Evolutionary conservation across 2,797 vertebrate genomes (phyloP), one percentile per base, ranked within the genome.

Genomic region (Poecilia picta): DNA sequence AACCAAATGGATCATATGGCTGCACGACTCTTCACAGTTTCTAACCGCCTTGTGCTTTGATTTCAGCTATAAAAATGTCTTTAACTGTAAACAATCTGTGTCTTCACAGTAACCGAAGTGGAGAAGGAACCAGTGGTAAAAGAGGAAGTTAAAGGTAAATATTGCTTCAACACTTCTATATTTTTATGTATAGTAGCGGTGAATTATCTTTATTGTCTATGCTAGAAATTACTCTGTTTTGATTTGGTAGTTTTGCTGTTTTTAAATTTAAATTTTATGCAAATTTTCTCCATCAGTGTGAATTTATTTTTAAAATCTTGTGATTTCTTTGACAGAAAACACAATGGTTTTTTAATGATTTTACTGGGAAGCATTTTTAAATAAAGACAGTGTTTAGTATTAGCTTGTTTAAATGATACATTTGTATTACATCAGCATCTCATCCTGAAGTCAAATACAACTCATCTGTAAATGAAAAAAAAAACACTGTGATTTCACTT

Each of bases 121-220:
- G 94, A 96, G 81, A 93, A 95, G 81, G 95, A 96, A 73, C 81
- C 95, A 70, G 75, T 85, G 46, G 81, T 89, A 89, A 95, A 96
- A 88, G 93, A 97, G 92, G 96, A 97, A 89, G 79, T 94, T 6
- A 97, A 96, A 98, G 98, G 98, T 99, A 99, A 94, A 90, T 87
- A 80, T 85, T 81, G 88, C 92, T 82, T 78, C 83, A 93, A 18
- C 6, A 20, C 18, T 20, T 4, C 6, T 8, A 20, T 64, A 18
- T 20, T 3, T 25, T 53, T 53, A 0, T 25, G 25, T 12, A 10
- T 20, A 36, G 31, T 36, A 3, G 31, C 18, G 18, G 13, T 46
- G 28, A 47, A 33, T 49, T 36, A 36, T 3, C 36, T 41, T 75
- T 7, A 2, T 39, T 11, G 15, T 7, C 23, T n/a, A 39, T 75